Evolutionary conservation across 2,888 invertebrate species (phyloP), one percentile per base, ranked within the genome.

Genomic region (Fragum whitleyi): DNA sequence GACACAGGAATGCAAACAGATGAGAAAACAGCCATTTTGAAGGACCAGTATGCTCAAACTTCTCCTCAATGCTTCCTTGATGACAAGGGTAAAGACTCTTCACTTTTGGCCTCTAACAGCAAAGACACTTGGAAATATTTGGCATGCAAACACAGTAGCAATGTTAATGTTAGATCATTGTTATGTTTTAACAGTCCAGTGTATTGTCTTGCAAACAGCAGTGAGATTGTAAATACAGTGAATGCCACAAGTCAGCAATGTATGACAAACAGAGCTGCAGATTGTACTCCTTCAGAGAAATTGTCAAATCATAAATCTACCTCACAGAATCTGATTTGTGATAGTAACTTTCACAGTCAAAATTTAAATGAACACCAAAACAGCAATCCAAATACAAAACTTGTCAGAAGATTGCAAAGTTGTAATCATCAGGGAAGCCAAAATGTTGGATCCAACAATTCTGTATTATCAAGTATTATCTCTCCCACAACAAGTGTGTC

Each of bases 11-110:
- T 42, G 36, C 65, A 65, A 26, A 65, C 65, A 23, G 42, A 65
- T 14, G 16, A 21, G 19, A 42, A 26, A 16, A 42, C 42, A 42
- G 65, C 23, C 7, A 42, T 65, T 23, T 23, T 65, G 26, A 65
- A 65, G n/a, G 65, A 65, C 14, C 39, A 65, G 21, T 6, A 36
- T 65, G 16, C 23, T 42, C 39, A 65, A 42, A 65, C 65, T 16
- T 11, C 2, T n/a, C 19, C 6, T 9, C 47, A 14, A 19, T n/a
- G 5, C 2, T 9, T 16, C 5, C 3, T 14, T 14, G 14, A 14
- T 19, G 47, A 16, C 7, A 5, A 2, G 3, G 7, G 14, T 2
- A 47, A 47, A 47, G n/a, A 47, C n/a, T 47, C 47, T n/a, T 47
- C 16, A n/a, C 7, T 19, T 2, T 16, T 47, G n/a, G n/a, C 2